Conservation (phyloP, 2,113 vertebrate genomes). For the Pimephales promelas region DNA sequence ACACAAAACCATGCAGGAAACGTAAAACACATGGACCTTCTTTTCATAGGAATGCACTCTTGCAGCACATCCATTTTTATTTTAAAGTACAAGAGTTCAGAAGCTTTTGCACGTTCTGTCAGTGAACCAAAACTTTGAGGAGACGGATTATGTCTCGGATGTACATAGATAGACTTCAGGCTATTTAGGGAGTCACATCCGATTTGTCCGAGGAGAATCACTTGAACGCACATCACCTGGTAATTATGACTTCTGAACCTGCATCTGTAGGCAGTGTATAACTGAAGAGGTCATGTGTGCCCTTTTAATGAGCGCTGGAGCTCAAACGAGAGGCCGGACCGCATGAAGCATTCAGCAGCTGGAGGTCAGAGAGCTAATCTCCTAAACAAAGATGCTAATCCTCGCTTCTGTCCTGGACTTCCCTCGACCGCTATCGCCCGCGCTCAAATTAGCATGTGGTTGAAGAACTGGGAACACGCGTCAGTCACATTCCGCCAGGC, state of each 20-base stretch:
- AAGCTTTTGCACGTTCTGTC: not conserved
- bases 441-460: not conserved
- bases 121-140: not conserved
- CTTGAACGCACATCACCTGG: not conserved
- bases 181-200: not conserved
- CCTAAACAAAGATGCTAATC: not conserved
- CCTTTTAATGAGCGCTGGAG: not conserved
- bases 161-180: not conserved
- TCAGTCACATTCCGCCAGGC: not conserved
- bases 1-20: too few species aligned
- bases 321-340: not conserved
- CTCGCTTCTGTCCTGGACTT: not conserved
- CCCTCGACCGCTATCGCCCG: not conserved
- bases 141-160: not conserved
- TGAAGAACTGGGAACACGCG: not conserved
- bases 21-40: not conserved
- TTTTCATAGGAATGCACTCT: not conserved
- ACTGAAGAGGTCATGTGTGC: slow-evolving; percentile 2
- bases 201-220: not conserved
- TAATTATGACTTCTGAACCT: not conserved
- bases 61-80: not conserved
- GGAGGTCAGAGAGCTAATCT: slow-evolving; percentile 10
- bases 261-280: not conserved
- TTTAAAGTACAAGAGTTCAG: not conserved
- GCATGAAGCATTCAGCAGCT: not conserved